These are phyloP conservation scores for Anguilla megastoma DNA, from an alignment of 2,797 vertebrate species.

Conservation along the genomic window DNA sequence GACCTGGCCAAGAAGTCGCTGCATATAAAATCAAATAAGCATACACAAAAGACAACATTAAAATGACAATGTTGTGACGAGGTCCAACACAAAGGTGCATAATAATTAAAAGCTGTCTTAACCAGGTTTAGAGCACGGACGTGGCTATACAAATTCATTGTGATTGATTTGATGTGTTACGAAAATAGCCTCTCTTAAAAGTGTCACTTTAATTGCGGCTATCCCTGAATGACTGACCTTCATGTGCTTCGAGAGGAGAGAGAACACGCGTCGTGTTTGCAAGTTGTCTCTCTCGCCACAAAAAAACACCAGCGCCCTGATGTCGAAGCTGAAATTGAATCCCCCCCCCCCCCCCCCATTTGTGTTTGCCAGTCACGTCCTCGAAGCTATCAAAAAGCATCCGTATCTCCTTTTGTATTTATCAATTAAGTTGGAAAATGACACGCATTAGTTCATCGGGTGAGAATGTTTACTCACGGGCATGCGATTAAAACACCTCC, in stretches of 20 bases:
- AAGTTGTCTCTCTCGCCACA: not conserved
- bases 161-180: not conserved
- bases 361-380: not conserved
- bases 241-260: not conserved
- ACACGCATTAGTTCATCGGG: not conserved
- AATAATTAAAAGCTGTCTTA: not conserved
- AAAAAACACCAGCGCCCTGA: not conserved
- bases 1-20: not conserved
- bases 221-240: not conserved
- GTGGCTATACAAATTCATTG: not conserved
- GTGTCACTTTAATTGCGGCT: not conserved
- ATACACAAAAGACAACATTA: not conserved
- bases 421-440: slow-evolving; percentile 8
- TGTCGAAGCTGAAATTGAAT: not conserved
- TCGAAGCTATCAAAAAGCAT: not conserved
- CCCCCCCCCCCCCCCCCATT: not conserved
- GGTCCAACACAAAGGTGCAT: not conserved
- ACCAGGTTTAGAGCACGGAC: not conserved
- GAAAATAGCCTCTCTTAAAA: not conserved
- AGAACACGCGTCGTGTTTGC: not conserved
- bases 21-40: not conserved
- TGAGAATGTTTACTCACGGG: not conserved
- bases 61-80: not conserved
- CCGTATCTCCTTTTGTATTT: not conserved
- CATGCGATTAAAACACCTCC: not conserved